Base-by-base conservation (phyloP, 92 coral and sea anemone species). In the Pocillopora grandis region DNA sequence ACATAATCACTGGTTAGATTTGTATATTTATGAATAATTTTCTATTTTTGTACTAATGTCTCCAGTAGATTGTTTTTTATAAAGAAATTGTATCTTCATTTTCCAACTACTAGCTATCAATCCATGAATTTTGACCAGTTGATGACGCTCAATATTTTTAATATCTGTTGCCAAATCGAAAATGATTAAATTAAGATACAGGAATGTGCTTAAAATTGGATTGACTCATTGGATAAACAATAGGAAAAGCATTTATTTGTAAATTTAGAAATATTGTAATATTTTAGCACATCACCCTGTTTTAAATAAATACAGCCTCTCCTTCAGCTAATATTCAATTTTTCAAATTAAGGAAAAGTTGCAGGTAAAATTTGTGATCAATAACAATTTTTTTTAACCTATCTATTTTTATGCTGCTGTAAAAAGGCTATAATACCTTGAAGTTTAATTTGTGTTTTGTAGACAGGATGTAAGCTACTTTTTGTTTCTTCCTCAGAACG, bases 401-500 rank as follows among this genome's bases (percentile, higher is more conserved):
- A 42, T 42, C 52, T 42, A 7, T 20, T 67, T 67, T 12, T n/a
- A 67, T 67, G 31, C 31, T n/a, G 35, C 10, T 27, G 31, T n/a
- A 5, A 17, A 14, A 27, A 10, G 15, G 37, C 18, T 7, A 71
- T 67, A 12, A 20, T 1, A 14, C 5, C 58, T 10, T 15, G 16
- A 72, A 72, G 8, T 49, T 4, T 14, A 18, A 16, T 11, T 33
- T 19, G 13, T 15, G 19, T 42, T 11, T 16, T 17, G 31, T 27
- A 27, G 31, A 27, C 36, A 10, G 49, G 18, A 12, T 49, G 7
- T 42, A 0, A 42, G 52, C 52, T 60, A 17, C 14, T 16, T 20
- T 36, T 35, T 9, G 19, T 65, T 66, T 49, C 1, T 58, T 58
- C 48, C 16, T 5, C 76, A 96, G 99, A 96, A 82, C 93, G 99